Percentiles rank a stretch among this genome's conserved stretches.
Conservation (phyloP, 2,113 vertebrate genomes). For the Sylvicapra grimmia region DNA sequence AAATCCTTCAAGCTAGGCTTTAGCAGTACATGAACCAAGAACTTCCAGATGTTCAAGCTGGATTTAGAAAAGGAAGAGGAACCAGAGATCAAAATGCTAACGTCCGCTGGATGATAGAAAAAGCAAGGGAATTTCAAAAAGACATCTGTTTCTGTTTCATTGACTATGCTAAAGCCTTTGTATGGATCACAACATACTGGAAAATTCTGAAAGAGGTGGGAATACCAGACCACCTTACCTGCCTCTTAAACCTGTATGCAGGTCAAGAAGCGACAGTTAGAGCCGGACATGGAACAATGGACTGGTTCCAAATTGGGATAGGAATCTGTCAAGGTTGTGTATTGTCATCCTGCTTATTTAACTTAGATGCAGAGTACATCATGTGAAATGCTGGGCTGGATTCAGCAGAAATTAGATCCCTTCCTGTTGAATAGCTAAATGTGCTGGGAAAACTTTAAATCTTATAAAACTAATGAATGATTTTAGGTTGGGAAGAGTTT, state of each 20-base stretch:
- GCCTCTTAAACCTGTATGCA: not conserved
- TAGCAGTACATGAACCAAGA: not conserved
- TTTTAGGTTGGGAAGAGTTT: not conserved
- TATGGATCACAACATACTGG: not conserved
- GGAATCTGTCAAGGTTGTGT: not conserved
- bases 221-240: not conserved
- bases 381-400: fast-evolving
- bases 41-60: not conserved
- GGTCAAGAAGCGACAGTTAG: not conserved
- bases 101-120: not conserved
- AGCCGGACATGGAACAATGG: not conserved
- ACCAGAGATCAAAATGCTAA: not conserved
- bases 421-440: not conserved
- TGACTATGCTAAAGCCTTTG: not conserved
- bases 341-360: not conserved
- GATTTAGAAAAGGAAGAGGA: not conserved
- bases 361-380: not conserved
- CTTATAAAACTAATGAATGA: not conserved
- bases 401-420: not conserved
- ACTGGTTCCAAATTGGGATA: not conserved
- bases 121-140: not conserved
- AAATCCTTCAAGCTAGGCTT: not conserved
- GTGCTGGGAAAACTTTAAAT: not conserved
- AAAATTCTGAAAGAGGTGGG: not conserved
- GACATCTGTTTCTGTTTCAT: not conserved